Conservation (phyloP, 1,140 invertebrate genomes). For the Nasonia giraulti region DNA sequence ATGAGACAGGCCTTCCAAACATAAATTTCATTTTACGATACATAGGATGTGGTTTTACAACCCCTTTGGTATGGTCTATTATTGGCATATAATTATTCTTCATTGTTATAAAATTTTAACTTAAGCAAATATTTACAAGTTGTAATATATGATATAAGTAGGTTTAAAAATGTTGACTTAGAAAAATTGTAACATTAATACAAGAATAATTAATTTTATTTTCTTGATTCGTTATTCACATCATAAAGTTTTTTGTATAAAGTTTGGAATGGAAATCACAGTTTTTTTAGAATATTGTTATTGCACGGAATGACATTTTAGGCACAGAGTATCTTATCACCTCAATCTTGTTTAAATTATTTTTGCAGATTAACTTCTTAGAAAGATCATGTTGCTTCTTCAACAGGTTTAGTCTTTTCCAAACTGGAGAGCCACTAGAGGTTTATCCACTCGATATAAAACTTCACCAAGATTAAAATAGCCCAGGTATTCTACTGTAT, state of each 20-base stretch:
- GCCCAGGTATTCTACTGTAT: conserved; percentile 87
- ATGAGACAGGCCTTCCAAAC: conserved; percentile 65
- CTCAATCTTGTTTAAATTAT: conserved; percentile 14
- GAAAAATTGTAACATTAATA: not conserved
- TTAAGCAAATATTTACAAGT: not conserved
- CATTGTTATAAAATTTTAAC: not conserved
- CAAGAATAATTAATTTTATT: conserved; percentile 37
- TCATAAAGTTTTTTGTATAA: not conserved
- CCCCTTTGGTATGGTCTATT: not conserved
- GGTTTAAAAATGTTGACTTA: conserved; percentile 9
- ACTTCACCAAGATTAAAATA: conserved; percentile 88
- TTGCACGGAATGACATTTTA: conserved; percentile 31
- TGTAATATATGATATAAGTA: not conserved
- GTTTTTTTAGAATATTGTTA: conserved; percentile 7
- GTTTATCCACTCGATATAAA: conserved; percentile 88
- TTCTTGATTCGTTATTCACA: conserved; percentile 7
- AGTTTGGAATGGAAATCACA: conserved; percentile 22
- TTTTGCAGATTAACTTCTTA: conserved; percentile 34
- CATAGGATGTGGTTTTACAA: not conserved
- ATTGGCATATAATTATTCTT: not conserved
- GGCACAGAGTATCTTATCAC: conserved; percentile 32
- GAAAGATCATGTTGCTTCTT: not conserved
- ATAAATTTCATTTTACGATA: conserved; percentile 66
- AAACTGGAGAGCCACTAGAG: conserved; percentile 74
- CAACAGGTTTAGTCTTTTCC: conserved; percentile 75